Evolutionary conservation across 2,113 vertebrate species (phyloP).

Genomic region (Elgaria multicarinata): DNA sequence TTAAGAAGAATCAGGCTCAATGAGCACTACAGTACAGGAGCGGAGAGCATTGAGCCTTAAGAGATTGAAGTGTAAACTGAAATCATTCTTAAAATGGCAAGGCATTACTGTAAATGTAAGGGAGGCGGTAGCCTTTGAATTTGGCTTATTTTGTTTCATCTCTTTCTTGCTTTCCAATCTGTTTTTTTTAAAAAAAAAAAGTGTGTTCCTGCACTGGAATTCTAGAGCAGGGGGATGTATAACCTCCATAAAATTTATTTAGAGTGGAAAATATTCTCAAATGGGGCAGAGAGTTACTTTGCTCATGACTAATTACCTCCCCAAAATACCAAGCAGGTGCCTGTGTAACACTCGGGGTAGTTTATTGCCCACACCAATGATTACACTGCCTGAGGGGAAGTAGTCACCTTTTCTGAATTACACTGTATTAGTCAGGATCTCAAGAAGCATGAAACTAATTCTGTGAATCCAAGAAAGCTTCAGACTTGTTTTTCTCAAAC

Average conservation of each 20-base stretch:
- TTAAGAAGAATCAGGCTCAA: not conserved
- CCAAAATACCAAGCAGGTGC: not conserved
- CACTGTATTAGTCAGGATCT: not conserved
- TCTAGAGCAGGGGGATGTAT: not conserved
- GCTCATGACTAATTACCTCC: not conserved
- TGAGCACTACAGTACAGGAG: not conserved
- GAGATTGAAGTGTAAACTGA: not conserved
- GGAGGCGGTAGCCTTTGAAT: not conserved
- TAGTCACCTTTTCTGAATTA: not conserved
- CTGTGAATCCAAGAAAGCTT: no score
- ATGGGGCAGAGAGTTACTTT: not conserved
- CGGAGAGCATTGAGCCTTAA: not conserved
- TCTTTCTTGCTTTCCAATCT: not conserved
- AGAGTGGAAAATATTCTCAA: not conserved
- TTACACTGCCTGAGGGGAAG: not conserved
- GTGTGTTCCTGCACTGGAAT: not conserved
- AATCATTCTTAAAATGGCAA: not conserved
- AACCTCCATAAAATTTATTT: not conserved
- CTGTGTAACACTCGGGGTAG: not conserved
- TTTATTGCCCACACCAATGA: not conserved
- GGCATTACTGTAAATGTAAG: not conserved
- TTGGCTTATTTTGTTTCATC: not conserved
- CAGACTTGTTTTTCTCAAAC: not conserved
- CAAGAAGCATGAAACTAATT: not conserved
- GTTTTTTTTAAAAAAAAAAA: not conserved